A percentile compares a stretch with the other conserved stretches of the same genome.
Evolutionary conservation across 2,113 vertebrate species (phyloP).

Genomic region (Amazona vittata): DNA sequence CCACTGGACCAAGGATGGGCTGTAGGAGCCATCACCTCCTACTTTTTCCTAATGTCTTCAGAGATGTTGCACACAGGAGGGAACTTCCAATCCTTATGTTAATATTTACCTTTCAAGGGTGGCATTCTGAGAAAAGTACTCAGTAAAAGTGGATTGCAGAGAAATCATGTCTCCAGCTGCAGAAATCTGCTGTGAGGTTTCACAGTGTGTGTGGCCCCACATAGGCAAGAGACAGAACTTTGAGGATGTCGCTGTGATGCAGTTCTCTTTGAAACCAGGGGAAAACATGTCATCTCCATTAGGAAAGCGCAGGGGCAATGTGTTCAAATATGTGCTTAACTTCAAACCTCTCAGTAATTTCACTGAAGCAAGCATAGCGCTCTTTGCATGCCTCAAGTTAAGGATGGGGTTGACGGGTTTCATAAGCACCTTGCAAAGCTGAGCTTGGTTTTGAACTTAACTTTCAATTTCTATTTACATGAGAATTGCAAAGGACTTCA

Average conservation of each 20-base stretch:
- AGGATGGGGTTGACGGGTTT: neutral
- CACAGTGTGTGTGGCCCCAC: accelerated
- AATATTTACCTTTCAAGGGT: neutral
- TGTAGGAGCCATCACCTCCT: neutral
- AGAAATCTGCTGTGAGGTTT: neutral
- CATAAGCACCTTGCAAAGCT: neutral
- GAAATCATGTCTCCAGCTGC: neutral
- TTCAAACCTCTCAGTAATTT: neutral
- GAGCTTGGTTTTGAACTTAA: neutral
- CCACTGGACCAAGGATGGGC: accelerated
- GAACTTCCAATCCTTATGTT: neutral
- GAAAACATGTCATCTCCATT: neutral
- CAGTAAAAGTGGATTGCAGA: neutral
- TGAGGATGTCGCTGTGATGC: neutral
- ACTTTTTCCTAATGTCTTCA: neutral
- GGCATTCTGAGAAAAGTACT: neutral
- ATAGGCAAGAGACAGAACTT: neutral
- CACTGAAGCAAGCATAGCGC: neutral
- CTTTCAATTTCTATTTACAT: neutral
- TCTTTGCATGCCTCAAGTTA: neutral
- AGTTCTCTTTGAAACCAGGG: neutral
- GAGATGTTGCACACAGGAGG: accelerated
- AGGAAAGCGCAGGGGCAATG: neutral
- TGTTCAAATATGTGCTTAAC: neutral
- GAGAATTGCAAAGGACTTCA: neutral